Percentiles rank a stretch among this genome's conserved stretches.
These are phyloP conservation scores for Ryuthela nishihirai DNA, from an alignment of 2,888 invertebrate species.

Conservation along the genomic window DNA sequence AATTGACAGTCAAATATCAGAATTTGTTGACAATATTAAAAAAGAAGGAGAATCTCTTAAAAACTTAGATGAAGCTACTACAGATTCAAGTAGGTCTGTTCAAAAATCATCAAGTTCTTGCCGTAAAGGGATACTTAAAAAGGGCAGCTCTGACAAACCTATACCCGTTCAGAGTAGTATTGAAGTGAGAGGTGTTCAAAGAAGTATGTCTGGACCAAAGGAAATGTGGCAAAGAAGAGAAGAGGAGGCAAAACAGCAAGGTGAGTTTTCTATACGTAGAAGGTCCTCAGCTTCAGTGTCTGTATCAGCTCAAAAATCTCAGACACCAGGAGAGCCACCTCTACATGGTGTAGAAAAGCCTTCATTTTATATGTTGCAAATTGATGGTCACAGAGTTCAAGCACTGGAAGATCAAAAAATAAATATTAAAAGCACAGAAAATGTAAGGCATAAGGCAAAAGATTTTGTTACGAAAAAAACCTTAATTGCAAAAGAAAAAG, in stretches of 20 bases:
- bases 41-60: constrained; percentile 1
- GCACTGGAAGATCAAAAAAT: background rate
- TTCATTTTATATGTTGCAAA: background rate
- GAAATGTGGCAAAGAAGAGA: constrained; percentile 7
- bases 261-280: background rate
- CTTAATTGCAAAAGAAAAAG: background rate
- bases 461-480: background rate
- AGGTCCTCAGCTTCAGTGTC: background rate
- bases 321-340: background rate
- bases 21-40: background rate
- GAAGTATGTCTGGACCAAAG: constrained; percentile 1
- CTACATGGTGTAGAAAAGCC: background rate
- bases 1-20: background rate
- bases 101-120: background rate
- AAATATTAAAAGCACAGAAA: background rate
- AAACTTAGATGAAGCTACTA: background rate
- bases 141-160: constrained; percentile 4
- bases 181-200: background rate
- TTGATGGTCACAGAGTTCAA: background rate
- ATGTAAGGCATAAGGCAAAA: background rate
- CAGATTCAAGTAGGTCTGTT: background rate
- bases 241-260: background rate
- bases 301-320: background rate
- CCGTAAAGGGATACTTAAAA: constrained; percentile 18
- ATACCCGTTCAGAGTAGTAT: background rate